Evolutionary conservation across 53 echinoderm and acorn worm species (phyloP).

Genomic region (Pentamera pediparva): DNA sequence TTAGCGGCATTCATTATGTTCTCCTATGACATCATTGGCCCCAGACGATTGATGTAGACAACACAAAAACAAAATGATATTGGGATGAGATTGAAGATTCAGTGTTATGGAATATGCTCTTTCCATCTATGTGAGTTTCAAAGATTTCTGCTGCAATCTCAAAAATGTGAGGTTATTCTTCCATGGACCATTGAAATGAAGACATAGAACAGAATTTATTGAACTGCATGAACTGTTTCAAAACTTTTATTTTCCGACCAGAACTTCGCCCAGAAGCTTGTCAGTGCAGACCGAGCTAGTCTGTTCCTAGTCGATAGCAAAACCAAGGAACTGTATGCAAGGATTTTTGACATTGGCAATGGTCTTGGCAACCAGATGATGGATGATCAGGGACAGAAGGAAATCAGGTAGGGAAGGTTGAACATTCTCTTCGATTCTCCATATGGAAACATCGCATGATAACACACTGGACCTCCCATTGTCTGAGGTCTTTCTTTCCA

Average conservation of each 20-base stretch:
- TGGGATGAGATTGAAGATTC: too few species aligned
- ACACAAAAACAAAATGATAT: too few species aligned
- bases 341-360: constrained; percentile 98
- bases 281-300: constrained; percentile 90
- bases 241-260: constrained; percentile 21
- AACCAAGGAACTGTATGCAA: constrained; percentile 85
- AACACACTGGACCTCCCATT: too few species aligned
- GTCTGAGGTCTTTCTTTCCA: too few species aligned
- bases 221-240: neutral
- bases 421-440: too few species aligned
- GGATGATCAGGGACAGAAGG: constrained; percentile 82
- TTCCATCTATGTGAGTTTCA: too few species aligned
- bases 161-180: neutral
- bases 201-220: neutral
- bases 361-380: constrained; percentile 83
- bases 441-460: too few species aligned
- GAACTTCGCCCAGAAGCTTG: constrained; percentile 99
- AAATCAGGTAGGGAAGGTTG: constrained; percentile 67
- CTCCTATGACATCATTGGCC: too few species aligned
- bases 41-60: too few species aligned
- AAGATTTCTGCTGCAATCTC: too few species aligned
- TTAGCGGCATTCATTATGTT: too few species aligned
- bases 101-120: too few species aligned
- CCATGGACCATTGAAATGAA: neutral
- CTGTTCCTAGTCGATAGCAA: constrained; percentile 93